Evolutionary conservation across 2,113 vertebrate genomes (phyloP), one percentile per base, ranked within the genome.

Genomic region (Mastomys coucha): DNA sequence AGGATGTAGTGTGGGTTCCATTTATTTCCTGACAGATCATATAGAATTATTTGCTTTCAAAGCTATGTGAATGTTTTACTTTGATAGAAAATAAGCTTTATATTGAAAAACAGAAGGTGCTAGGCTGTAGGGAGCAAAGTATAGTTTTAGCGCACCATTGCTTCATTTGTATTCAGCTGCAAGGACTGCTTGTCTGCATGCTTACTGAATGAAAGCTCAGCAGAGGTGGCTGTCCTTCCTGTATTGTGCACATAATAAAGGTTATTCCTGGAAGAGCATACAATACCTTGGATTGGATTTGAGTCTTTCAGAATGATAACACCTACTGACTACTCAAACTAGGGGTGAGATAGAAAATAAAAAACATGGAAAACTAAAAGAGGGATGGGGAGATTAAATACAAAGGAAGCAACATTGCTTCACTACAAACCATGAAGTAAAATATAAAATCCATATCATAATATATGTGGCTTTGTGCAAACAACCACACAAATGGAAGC

Each of bases 271-370:
- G 96, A 91, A 81, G 36, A 87, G 91, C 76, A 60, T 45, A 96
- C 94, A 97, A 95, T 94, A 72, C 86, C 88, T 97, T 86, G 88
- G 81, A 97, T 92, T 78, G 73, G 88, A 88, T 97, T 94, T 95
- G 94, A 96, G 87, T 91, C 96, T 97, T 97, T 96, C 94, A 89
- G 63, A 92, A 95, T 73, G 85, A 78, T 91, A 81, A 77, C 49
- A 63, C 53, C 69, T 70, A 73, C 94, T 95, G 85, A 88, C 72
- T 73, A 88, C 77, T 73, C 90, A 94, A 93, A 69, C 51, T 82
- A 90, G 39, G 58, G 11, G 24, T 56, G 42, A 53, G 31, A 77
- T 82, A 75, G 69, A 90, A 84, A 95, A 85, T 72, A 65, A 96
- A 33, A 85, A 87, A 65, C 22, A 53, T 28, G 85, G 88, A 94